A percentile compares a stretch with the other conserved stretches of the same genome.
Conservation (phyloP, 1,140 invertebrate genomes). For the Maniola jurtina region DNA sequence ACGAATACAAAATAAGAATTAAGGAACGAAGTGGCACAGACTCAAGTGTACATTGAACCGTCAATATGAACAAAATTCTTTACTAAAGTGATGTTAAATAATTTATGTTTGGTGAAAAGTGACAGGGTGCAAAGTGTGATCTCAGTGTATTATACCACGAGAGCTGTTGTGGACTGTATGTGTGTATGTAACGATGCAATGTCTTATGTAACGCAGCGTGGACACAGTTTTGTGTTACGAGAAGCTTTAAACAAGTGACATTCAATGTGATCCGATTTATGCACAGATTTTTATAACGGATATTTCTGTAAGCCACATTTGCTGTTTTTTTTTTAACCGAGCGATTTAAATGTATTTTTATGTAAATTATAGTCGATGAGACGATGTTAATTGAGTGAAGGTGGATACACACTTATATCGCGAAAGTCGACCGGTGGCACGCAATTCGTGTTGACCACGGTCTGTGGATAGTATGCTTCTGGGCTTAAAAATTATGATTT, state of each 20-base stretch:
- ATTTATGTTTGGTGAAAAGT: neutral
- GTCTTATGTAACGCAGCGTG: constrained; percentile 38
- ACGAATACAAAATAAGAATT: constrained; percentile 5
- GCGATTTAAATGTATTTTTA: constrained; percentile 11
- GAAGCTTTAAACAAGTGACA: constrained; percentile 44
- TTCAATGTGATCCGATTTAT: constrained; percentile 12
- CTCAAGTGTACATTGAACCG: neutral
- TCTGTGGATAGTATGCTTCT: too few relatives aligned
- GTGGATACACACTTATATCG: neutral
- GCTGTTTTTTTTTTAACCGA: constrained; percentile 17
- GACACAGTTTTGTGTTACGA: constrained; percentile 36
- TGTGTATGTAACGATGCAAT: constrained; percentile 3
- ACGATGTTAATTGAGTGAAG: neutral
- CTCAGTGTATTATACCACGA: constrained; percentile 3
- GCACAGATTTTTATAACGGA: constrained; percentile 20
- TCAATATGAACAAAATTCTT: neutral
- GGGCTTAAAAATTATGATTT: too few relatives aligned
- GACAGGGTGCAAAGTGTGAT: constrained; percentile 10
- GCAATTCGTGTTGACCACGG: neutral
- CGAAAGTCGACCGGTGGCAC: too few relatives aligned
- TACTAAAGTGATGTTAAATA: neutral
- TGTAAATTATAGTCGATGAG: neutral
- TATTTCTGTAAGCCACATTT: constrained; percentile 13
- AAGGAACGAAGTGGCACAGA: constrained; percentile 2
- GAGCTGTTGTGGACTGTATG: neutral